Evolutionary conservation across 2,113 vertebrate genomes (phyloP).

Genomic region (Geococcyx californianus): DNA sequence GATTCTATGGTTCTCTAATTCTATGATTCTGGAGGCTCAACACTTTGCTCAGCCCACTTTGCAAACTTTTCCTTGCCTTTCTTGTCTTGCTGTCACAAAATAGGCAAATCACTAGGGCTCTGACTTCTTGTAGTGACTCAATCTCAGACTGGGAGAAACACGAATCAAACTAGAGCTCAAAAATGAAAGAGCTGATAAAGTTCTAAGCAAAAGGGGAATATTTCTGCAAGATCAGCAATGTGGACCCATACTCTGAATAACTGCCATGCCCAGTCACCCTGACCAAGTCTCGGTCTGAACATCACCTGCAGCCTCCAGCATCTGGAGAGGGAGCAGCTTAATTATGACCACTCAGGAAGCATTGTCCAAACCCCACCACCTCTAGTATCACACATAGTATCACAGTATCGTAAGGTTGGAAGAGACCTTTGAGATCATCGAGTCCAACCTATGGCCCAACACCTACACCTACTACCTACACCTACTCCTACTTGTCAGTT

Average conservation of each 20-base stretch:
- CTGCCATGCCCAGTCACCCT: neutral
- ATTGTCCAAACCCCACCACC: neutral
- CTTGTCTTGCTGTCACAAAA: neutral
- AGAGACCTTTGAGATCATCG: no score
- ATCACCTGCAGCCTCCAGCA: neutral
- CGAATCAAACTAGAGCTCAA: neutral
- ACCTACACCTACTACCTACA: no score
- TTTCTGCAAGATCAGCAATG: neutral
- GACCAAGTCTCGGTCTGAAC: neutral
- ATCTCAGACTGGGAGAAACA: neutral
- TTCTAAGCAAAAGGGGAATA: neutral
- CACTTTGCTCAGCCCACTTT: neutral
- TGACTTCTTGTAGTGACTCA: neutral
- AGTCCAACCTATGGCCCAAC: no score
- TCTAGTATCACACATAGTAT: neutral
- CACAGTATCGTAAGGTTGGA: no score
- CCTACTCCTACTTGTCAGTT: no score
- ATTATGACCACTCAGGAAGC: neutral
- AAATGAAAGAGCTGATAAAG: neutral
- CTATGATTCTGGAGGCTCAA: neutral
- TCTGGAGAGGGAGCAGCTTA: neutral
- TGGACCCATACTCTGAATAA: neutral
- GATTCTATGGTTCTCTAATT: no score
- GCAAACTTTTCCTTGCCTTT: neutral
- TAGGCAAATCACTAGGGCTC: neutral